Evolutionary conservation across 2,113 vertebrate species (phyloP).

Genomic region (Dendropsophus ebraccatus): DNA sequence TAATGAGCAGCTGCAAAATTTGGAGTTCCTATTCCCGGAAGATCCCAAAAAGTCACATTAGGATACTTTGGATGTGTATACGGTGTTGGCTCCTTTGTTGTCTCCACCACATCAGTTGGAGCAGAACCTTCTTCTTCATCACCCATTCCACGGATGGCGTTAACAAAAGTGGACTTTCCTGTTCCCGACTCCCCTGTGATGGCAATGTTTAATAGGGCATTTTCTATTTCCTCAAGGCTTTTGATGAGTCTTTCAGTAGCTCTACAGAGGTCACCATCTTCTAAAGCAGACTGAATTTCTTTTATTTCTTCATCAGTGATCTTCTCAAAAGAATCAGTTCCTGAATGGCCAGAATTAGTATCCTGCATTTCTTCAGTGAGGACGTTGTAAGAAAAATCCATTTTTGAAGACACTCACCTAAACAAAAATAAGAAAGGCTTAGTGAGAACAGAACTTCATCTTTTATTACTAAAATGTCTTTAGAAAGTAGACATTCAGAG

Average conservation of each 20-base stretch:
- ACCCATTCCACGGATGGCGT: constrained; percentile 70
- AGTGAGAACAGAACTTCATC: not conserved
- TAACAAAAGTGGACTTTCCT: constrained; percentile 77
- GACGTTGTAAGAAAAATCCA: too few species aligned
- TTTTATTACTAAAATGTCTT: not conserved
- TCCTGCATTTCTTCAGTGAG: not conserved
- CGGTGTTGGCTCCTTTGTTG: constrained; percentile 65
- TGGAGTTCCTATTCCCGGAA: constrained; percentile 61
- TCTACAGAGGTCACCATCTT: constrained; percentile 4
- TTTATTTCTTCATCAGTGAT: too few species aligned
- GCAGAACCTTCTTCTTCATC: constrained; percentile 69
- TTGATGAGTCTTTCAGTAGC: not conserved
- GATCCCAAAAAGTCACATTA: constrained; percentile 63
- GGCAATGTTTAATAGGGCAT: constrained; percentile 68
- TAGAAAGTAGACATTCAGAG: too few species aligned
- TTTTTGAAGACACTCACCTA: not conserved
- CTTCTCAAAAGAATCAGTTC: too few species aligned
- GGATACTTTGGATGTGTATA: constrained; percentile 70
- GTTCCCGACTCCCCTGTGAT: constrained; percentile 73
- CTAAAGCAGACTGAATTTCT: not conserved
- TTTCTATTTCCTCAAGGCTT: not conserved
- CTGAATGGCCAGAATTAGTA: too few species aligned
- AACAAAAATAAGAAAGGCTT: not conserved
- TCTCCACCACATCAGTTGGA: constrained; percentile 71
- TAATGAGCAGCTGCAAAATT: constrained; percentile 59